Conservation (phyloP, 2,797 vertebrate genomes). For the Novumbra hubbsi region DNA sequence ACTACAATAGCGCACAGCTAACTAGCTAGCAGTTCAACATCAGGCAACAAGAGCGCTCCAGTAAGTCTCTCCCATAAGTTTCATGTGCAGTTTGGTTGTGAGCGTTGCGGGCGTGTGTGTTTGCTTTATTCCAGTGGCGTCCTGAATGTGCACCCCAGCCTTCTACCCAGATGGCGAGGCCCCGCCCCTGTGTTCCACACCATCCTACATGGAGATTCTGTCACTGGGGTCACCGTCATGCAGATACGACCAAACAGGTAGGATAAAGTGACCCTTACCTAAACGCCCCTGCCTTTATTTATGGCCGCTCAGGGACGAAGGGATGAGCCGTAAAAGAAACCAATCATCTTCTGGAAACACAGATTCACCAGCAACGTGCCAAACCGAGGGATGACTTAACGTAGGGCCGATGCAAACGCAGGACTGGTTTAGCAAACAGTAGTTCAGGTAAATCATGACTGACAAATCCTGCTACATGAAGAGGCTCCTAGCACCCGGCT, state of each 20-base stretch:
- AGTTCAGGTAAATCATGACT: too few relatives aligned
- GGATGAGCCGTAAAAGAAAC: neutral
- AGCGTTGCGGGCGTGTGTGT: neutral
- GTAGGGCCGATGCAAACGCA: neutral
- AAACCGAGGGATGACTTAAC: neutral
- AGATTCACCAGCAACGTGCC: neutral
- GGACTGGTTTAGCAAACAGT: neutral
- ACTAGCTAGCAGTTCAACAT: neutral
- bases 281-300: neutral
- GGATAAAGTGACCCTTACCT: neutral
- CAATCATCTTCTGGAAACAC: neutral
- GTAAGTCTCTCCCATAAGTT: too few relatives aligned
- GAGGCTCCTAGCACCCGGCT: too few relatives aligned
- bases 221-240: constrained; percentile 90
- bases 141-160: constrained; percentile 92
- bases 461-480: too few relatives aligned
- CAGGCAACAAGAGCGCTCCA: neutral
- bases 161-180: constrained; percentile 90
- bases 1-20: neutral
- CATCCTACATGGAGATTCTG: constrained; percentile 81
- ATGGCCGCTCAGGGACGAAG: neutral
- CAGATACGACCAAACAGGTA: constrained; percentile 91
- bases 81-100: neutral
- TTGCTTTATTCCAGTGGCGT: constrained; percentile 75
- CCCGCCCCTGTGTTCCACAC: constrained; percentile 91